These are phyloP conservation scores for Trichopria drosophilae DNA, from an alignment of 2,888 invertebrate species.

Conservation along the genomic window DNA sequence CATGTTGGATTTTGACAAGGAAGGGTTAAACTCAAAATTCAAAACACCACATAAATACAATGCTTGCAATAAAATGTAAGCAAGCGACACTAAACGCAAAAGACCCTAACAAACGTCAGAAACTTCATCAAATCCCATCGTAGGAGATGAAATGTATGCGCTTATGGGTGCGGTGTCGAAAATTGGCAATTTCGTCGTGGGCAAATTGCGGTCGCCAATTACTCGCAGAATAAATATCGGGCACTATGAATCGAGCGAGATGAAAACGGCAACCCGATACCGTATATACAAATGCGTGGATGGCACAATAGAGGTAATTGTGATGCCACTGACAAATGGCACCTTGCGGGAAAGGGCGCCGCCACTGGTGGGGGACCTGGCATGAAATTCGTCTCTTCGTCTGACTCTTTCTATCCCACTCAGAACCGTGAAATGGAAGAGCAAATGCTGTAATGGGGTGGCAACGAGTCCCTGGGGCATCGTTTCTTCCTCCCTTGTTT, in stretches of 20 bases:
- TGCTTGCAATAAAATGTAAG: too few relatives aligned
- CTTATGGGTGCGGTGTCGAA: too few relatives aligned
- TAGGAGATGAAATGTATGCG: too few relatives aligned
- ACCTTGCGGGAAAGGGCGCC: slow-evolving; percentile 43
- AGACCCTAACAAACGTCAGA: too few relatives aligned
- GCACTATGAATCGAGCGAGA: not conserved
- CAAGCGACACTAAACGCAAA: too few relatives aligned
- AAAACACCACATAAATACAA: too few relatives aligned
- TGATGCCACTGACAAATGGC: slow-evolving; percentile 51
- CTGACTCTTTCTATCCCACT: slow-evolving; percentile 34
- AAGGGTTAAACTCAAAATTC: too few relatives aligned
- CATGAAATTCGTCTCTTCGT: too few relatives aligned
- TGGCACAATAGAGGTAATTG: slow-evolving; percentile 53
- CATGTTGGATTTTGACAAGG: too few relatives aligned
- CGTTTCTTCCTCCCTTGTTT: slow-evolving; percentile 47
- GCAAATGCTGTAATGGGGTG: slow-evolving; percentile 56
- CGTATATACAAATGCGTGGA: slow-evolving; percentile 44
- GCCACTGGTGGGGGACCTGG: slow-evolving; percentile 16
- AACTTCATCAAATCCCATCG: too few relatives aligned
- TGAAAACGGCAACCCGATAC: not conserved
- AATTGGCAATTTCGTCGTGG: slow-evolving; percentile 10
- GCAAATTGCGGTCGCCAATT: not conserved
- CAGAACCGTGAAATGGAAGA: slow-evolving; percentile 49
- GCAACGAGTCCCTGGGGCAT: slow-evolving; percentile 57
- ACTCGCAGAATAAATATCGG: not conserved